A percentile compares a stretch with the other conserved stretches of the same genome.
Evolutionary conservation across 2,888 invertebrate species (phyloP).

Genomic region (Hemaris fuciformis): DNA sequence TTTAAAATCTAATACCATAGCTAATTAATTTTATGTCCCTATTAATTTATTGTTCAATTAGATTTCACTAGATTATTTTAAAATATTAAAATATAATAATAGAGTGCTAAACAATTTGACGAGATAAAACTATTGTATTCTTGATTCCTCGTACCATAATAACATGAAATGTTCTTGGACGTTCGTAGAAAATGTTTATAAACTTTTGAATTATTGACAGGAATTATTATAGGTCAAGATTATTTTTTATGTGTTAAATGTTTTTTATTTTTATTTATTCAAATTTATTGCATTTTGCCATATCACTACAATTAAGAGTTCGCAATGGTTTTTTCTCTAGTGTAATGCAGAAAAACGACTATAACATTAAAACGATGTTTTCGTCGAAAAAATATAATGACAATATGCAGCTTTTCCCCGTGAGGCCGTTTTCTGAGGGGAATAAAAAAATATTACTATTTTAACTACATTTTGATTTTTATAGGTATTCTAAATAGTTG

Average conservation of each 20-base stretch:
- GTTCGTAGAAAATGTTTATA: background rate
- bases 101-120: background rate
- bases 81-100: background rate
- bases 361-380: too few species aligned
- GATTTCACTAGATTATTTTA: too few species aligned
- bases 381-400: too few species aligned
- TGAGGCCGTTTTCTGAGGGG: too few species aligned
- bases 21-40: background rate
- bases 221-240: constrained; percentile 9
- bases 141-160: background rate
- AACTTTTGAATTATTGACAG: background rate
- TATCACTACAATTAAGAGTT: background rate
- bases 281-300: background rate
- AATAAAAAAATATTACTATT: too few species aligned
- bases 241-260: constrained; percentile 17
- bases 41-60: background rate
- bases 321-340: too few species aligned
- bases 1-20: too few species aligned
- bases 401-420: too few species aligned
- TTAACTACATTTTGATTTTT: too few species aligned
- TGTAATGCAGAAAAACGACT: too few species aligned
- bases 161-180: background rate
- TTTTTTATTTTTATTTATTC: constrained; percentile 12
- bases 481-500: too few species aligned
- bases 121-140: background rate